Conservation (phyloP, 2,113 vertebrate genomes). For the Brachyistius frenatus region DNA sequence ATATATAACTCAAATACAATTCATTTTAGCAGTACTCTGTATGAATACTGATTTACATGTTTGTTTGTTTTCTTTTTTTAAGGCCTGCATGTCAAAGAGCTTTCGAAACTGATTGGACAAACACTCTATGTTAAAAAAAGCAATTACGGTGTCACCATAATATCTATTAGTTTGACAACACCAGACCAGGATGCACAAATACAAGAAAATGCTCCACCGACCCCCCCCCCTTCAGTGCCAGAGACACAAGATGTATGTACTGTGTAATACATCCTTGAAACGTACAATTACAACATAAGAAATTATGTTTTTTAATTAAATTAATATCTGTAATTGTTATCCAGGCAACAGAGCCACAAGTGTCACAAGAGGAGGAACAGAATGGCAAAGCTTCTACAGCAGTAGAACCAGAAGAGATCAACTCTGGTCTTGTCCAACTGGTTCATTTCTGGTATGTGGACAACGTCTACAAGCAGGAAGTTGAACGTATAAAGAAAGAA, state of each 20-base stretch:
- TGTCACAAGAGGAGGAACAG: neutral
- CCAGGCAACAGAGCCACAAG: neutral
- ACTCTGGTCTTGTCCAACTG: conserved; percentile 2
- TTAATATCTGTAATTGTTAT: neutral
- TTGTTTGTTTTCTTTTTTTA: neutral
- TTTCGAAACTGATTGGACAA: neutral
- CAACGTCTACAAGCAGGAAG: conserved; percentile 51
- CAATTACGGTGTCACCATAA: neutral
- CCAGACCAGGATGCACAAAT: fast-evolving
- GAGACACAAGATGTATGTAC: neutral
- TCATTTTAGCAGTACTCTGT: neutral
- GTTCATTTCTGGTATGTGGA: conserved; percentile 55
- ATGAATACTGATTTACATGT: neutral
- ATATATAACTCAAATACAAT: no score
- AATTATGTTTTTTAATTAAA: neutral
- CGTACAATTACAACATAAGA: neutral
- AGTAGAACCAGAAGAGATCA: neutral
- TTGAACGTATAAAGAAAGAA: conserved; percentile 36
- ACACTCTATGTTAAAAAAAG: neutral
- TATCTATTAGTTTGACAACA: neutral
- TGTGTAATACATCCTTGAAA: neutral
- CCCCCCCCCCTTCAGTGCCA: neutral
- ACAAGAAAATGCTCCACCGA: neutral
- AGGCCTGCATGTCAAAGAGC: neutral
- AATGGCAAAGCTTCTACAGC: neutral